Percentiles rank a stretch among this genome's conserved stretches.
These are phyloP conservation scores for Peromyscus attwateri DNA, from an alignment of 2,797 vertebrate genomes.

Conservation along the genomic window DNA sequence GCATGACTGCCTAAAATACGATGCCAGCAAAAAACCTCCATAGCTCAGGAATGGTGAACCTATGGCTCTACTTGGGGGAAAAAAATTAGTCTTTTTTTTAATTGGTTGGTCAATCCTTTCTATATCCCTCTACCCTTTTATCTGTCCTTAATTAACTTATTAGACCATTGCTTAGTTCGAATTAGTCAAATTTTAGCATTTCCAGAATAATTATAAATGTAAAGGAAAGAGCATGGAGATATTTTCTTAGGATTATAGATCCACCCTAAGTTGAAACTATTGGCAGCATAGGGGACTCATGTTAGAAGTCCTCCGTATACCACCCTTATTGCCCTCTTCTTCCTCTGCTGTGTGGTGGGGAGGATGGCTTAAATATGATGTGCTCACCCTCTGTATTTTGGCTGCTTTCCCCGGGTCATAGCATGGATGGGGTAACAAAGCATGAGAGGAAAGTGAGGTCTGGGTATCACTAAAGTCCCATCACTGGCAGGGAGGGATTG, in stretches of 20 bases:
- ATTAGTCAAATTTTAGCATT: background rate
- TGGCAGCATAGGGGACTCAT: background rate
- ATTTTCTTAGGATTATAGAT: background rate
- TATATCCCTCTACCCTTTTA: background rate
- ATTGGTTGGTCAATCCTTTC: background rate
- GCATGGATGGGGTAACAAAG: background rate
- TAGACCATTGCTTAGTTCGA: background rate
- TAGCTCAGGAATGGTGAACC: background rate
- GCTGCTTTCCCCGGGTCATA: background rate
- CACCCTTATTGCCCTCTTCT: too few species aligned
- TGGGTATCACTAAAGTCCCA: background rate
- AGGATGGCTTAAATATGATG: background rate
- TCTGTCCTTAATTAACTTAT: background rate
- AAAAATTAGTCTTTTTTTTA: background rate
- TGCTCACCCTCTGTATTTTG: background rate
- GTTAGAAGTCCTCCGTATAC: background rate
- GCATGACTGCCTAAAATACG: background rate
- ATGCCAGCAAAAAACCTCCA: background rate
- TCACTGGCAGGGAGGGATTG: background rate
- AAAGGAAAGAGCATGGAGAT: background rate
- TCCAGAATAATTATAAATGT: conserved; percentile 24
- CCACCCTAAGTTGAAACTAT: background rate
- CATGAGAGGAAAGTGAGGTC: background rate
- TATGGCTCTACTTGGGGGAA: background rate
- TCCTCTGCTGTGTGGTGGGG: background rate